Conservation (phyloP, 1,140 invertebrate species). For the Prorops nasuta region DNA sequence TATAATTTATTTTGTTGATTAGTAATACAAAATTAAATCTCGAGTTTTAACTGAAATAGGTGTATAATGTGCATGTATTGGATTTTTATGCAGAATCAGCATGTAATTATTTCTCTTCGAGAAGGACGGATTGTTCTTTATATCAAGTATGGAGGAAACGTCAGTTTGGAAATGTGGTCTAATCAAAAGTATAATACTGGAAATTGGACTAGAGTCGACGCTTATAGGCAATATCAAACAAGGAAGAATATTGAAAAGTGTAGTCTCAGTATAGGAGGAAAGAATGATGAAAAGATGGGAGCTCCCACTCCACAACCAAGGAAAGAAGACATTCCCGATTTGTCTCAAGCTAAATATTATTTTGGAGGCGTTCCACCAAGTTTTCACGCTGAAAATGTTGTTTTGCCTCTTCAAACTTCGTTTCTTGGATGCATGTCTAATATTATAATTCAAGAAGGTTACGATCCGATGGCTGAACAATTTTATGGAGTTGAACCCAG, state of each 20-base stretch:
- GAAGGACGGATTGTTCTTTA: conserved; percentile 75
- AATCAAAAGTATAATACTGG: conserved; percentile 79
- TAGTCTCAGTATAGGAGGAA: conserved; percentile 65
- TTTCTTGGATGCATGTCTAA: conserved; percentile 83
- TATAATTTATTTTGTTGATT: no score
- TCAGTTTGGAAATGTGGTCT: conserved; percentile 66
- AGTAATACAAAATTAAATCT: no score
- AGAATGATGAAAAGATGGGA: conserved; percentile 67
- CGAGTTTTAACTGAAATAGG: no score
- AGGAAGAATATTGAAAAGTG: conserved; percentile 55
- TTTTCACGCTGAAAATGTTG: conserved; percentile 43
- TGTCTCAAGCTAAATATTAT: conserved; percentile 66
- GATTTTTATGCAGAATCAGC: conserved; percentile 73
- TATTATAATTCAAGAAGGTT: conserved; percentile 69
- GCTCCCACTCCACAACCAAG: conserved; percentile 62
- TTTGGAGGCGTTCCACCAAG: conserved; percentile 80
- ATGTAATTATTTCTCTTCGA: conserved; percentile 73
- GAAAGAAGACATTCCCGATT: conserved; percentile 64
- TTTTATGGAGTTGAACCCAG: conserved; percentile 76
- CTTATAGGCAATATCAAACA: conserved; percentile 53
- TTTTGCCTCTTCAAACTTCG: conserved; percentile 58
- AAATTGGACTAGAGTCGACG: conserved; percentile 74
- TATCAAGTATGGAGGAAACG: conserved; percentile 68
- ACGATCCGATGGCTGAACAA: conserved; percentile 65
- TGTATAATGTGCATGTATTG: no score